Base-by-base conservation (phyloP, 1,140 invertebrate genomes). In the Druon quercuslanigerum region DNA sequence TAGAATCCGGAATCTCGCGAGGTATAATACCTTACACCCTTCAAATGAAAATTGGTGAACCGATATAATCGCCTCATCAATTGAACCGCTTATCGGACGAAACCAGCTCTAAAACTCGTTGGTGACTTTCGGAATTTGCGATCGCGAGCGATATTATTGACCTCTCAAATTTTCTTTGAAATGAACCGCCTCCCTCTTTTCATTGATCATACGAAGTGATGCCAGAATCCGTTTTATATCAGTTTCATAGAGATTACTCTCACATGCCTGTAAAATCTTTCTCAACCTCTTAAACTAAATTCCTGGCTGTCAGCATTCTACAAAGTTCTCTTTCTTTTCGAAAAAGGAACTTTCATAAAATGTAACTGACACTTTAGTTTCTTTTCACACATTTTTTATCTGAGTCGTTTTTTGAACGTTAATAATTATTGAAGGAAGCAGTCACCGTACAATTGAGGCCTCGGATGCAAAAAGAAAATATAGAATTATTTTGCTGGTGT, bases 61-160 rank as follows among this genome's bases (percentile, higher is more conserved):
- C 77, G 76, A 85, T 78, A 84, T 83, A 83, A 86, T 85, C 84
- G 82, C 56, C 72, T 73, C 78, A 78, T 83, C 81, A 87, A 87
- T 85, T 83, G 82, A 83, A 74, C 71, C 70, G 16, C 82, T 87
- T 87, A 87, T 87, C 86, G 75, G 72, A 73, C 75, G 66, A 75
- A 74, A 71, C 73, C 86, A 83, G 60, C 60, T 66, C 81, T 84
- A 78, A 70, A 57, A 79, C 51, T 76, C 76, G 56, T 56, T 50
- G 54, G 50, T 60, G 76, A 82, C 76, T 78, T 50, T 50, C 14
- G 40, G 40, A 73, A 54, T 73, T 72, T 19, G 20, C 51, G 52
- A 70, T 75, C 50, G 25, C 52, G 50, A 56, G 73, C 72, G 70
- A 60, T 60, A 72, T 76, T 72, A 72, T 52, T 56, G 13, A 40